Conservation (phyloP, 2,113 vertebrate species). For the Phodopus roborovskii region DNA sequence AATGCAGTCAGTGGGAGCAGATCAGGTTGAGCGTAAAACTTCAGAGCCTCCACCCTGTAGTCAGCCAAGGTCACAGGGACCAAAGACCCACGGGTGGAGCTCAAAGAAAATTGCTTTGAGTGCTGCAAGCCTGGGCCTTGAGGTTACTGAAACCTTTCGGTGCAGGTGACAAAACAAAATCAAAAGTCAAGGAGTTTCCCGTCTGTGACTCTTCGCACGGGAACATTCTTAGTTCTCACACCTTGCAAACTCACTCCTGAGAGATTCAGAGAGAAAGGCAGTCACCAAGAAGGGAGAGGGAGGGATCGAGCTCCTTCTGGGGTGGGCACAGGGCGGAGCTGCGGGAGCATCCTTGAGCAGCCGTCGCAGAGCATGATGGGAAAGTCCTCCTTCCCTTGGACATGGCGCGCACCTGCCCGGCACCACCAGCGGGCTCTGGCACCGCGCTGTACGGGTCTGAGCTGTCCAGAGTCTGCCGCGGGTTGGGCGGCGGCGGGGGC, state of each 20-base stretch:
- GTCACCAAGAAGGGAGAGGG: not conserved
- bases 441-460: not conserved
- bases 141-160: not conserved
- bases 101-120: not conserved
- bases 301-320: not conserved
- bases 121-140: not conserved
- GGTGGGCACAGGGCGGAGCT: constrained; percentile 71
- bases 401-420: constrained; percentile 74
- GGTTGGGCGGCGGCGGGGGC: not conserved
- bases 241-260: not conserved
- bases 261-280: not conserved
- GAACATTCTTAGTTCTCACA: not conserved
- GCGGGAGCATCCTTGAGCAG: constrained; percentile 56
- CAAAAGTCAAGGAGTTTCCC: not conserved
- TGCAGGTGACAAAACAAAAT: not conserved
- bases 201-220: not conserved
- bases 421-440: constrained; percentile 50
- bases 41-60: not conserved
- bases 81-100: not conserved
- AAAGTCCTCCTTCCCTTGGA: constrained; percentile 72
- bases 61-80: not conserved
- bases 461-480: not conserved
- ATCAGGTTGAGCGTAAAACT: too few relatives aligned
- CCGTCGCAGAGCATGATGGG: constrained; percentile 69
- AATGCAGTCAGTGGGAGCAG: not conserved